These are phyloP conservation scores for Leptinotarsa tumamoca DNA, from an alignment of 2,888 invertebrate species.

Conservation along the genomic window DNA sequence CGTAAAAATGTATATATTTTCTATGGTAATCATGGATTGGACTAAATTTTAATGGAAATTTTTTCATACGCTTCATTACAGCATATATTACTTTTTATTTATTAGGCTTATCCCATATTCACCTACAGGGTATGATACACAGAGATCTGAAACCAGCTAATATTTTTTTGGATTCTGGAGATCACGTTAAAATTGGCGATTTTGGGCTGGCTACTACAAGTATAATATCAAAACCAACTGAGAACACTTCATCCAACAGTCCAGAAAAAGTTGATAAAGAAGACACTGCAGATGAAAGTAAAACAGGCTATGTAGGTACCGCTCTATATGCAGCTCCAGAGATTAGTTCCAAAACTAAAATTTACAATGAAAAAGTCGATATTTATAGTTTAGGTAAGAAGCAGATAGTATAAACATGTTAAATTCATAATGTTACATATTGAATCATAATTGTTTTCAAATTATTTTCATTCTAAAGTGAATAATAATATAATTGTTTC, in stretches of 20 bases:
- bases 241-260: constrained; percentile 53
- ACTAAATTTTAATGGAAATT: background rate
- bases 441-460: too few species aligned
- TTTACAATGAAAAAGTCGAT: constrained; percentile 88
- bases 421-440: too few species aligned
- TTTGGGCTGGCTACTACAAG: constrained; percentile 94
- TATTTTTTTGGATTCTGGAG: constrained; percentile 93
- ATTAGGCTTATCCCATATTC: constrained; percentile 84
- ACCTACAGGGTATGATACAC: constrained; percentile 91
- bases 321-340: constrained; percentile 97
- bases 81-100: constrained; percentile 25
- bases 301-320: constrained; percentile 92
- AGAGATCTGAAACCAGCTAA: constrained; percentile 90
- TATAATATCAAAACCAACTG: constrained; percentile 63
- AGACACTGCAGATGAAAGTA: constrained; percentile 65
- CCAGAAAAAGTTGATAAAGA: constrained; percentile 57
- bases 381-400: constrained; percentile 75
- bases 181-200: constrained; percentile 98
- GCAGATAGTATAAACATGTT: background rate
- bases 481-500: too few species aligned
- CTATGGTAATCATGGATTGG: too few species aligned
- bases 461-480: too few species aligned
- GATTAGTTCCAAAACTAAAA: constrained; percentile 78
- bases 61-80: background rate
- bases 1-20: too few species aligned